A percentile compares a stretch with the other conserved stretches of the same genome.
These are phyloP conservation scores for Volucella bombylans DNA, from an alignment of 2,888 invertebrate genomes.

Conservation along the genomic window DNA sequence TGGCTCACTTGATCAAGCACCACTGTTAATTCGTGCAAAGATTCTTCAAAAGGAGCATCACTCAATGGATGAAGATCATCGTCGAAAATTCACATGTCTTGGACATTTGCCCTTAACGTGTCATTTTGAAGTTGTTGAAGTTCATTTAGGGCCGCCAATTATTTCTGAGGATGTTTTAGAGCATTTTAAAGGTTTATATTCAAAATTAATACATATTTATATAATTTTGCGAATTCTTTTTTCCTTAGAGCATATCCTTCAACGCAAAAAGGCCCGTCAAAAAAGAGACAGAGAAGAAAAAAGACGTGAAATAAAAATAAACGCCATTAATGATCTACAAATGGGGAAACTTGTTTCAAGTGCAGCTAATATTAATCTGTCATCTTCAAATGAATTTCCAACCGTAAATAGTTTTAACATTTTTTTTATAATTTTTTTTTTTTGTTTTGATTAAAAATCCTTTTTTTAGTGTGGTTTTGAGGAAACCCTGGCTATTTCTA, in stretches of 20 bases:
- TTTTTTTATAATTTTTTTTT: background rate
- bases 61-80: constrained; percentile 91
- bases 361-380: constrained; percentile 85
- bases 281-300: constrained; percentile 90
- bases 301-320: constrained; percentile 90
- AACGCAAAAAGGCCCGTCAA: constrained; percentile 87
- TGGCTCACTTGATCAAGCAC: constrained; percentile 91
- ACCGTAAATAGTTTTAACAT: constrained; percentile 81
- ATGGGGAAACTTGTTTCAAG: constrained; percentile 87
- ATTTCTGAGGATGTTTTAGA: constrained; percentile 87
- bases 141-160: constrained; percentile 89
- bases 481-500: constrained; percentile 74
- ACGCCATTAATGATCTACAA: constrained; percentile 87
- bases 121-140: constrained; percentile 94
- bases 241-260: constrained; percentile 87
- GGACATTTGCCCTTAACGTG: constrained; percentile 95
- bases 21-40: constrained; percentile 88
- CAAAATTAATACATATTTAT: background rate
- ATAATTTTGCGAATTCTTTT: background rate
- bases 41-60: constrained; percentile 94
- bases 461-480: constrained; percentile 80
- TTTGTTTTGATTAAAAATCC: background rate
- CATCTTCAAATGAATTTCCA: constrained; percentile 84
- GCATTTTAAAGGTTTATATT: constrained; percentile 86
- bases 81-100: constrained; percentile 89